Base-by-base conservation (phyloP, 2,888 invertebrate genomes). In the Cenopis cana region DNA sequence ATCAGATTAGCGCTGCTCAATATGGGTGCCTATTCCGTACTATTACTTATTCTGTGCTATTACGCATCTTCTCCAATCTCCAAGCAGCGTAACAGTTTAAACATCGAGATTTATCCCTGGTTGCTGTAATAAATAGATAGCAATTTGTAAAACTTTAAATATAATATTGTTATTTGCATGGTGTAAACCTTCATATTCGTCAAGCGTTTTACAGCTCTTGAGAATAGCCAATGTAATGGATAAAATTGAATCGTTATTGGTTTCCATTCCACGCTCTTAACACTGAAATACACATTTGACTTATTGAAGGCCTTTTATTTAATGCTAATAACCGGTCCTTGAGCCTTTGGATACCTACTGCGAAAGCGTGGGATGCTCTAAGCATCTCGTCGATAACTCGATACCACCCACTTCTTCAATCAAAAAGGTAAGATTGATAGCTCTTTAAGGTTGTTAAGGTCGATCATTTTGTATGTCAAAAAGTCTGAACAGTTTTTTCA, bases 261-360 rank as follows among this genome's bases (percentile, higher is more conserved):
- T 73, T 74, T 74, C 74, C 76, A 76, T 77, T 77, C 77, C 78
- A 78, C 73, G 55, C 68, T 74, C 67, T 73, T 68, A 55, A 69
- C 69, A 54, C 60, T 69, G 65, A 68, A 75, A 75, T 75, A 69
- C 52, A 68, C 73, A 69, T 69, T 73, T 69, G 57, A 74, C 57
- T 68, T 62, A 24, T 49, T 64, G 41, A 60, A 17, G 18, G n/a
- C 50, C 49, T 75, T 74, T 74, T 69, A 74, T 70, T 75, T 36
- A 36, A 11, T 14, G 5, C 20, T 64, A 24, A 64, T 38, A n/a
- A n/a, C n/a, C 52, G 52, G 6, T 52, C 14, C 29, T 29, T 2
- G 20, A 24, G 24, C 36, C 46, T 11, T 50, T 12, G 14, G 11
- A n/a, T 18, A n/a, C 14, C n/a, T n/a, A 14, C 5, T 14, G 17